Evolutionary conservation across 2,113 vertebrate species (phyloP).

Genomic region (Cariama cristata): DNA sequence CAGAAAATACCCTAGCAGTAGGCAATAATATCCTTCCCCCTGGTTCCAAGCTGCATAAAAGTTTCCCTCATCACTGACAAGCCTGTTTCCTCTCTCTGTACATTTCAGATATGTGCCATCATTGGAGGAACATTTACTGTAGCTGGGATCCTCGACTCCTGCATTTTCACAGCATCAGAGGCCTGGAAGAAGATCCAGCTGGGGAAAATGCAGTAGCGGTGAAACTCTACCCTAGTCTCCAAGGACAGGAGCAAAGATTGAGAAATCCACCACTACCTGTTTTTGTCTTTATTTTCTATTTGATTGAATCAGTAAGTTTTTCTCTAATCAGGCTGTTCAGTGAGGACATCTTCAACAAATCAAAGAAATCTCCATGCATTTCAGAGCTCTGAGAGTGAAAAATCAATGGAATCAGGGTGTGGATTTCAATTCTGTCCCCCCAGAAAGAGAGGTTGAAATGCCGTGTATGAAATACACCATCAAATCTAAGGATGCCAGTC

Average conservation of each 20-base stretch:
- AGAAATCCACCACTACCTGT: conserved; percentile 44
- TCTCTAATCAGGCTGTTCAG: conserved; percentile 48
- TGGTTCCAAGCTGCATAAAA: neutral
- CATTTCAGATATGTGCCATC: conserved; percentile 93
- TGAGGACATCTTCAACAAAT: conserved; percentile 50
- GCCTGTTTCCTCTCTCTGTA: neutral
- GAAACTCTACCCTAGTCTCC: neutral
- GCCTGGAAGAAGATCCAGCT: conserved; percentile 99
- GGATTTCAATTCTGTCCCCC: neutral
- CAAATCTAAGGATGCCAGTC: neutral
- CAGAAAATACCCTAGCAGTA: neutral
- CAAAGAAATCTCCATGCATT: conserved; percentile 51
- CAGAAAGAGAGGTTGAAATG: conserved; percentile 1
- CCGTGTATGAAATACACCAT: neutral
- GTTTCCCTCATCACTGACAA: neutral
- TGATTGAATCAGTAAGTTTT: conserved; percentile 60
- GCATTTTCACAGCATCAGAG: conserved; percentile 98
- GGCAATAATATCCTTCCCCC: neutral
- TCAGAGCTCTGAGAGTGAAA: conserved; percentile 44
- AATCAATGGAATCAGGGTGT: neutral
- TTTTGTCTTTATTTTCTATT: conserved; percentile 69
- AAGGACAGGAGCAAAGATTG: conserved; percentile 43
- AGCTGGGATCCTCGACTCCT: conserved; percentile 97
- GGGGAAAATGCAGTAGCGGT: conserved; percentile 89
- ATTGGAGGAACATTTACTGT: conserved; percentile 98